A percentile compares a stretch with the other conserved stretches of the same genome.
Conservation (phyloP, 2,113 vertebrate genomes). For the Dasypus novemcinctus region DNA sequence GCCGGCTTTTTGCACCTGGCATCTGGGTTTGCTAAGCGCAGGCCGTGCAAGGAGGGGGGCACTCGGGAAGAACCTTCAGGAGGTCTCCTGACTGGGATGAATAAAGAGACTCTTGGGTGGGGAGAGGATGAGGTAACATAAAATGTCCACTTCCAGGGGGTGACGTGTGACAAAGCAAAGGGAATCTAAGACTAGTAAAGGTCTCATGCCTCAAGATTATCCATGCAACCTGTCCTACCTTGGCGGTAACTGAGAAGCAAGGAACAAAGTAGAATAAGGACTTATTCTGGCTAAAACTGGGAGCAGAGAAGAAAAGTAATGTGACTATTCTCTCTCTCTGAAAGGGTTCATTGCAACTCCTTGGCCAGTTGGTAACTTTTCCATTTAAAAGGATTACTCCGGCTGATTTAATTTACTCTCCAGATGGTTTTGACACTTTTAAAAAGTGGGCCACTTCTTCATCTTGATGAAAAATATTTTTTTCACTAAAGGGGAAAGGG, state of each 20-base stretch:
- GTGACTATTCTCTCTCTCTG: not conserved
- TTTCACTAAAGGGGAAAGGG: conserved; percentile 38
- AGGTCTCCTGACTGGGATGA: not conserved
- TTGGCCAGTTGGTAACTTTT: not conserved
- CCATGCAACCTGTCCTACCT: not conserved
- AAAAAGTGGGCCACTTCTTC: not conserved
- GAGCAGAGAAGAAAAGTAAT: not conserved
- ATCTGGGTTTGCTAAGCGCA: not conserved
- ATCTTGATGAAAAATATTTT: conserved; percentile 1
- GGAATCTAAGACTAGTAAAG: not conserved
- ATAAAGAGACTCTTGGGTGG: not conserved
- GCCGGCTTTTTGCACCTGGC: fast-evolving
- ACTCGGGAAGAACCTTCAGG: not conserved
- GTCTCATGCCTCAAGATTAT: too few species aligned
- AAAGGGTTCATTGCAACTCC: not conserved
- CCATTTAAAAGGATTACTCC: not conserved
- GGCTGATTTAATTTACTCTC: conserved; percentile 13
- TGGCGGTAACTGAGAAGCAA: not conserved
- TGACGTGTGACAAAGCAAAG: not conserved
- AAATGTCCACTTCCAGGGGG: not conserved
- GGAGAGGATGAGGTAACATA: not conserved
- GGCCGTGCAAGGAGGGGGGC: fast-evolving
- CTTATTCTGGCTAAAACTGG: not conserved
- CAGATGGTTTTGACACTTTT: not conserved
- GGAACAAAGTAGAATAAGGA: not conserved